Evolutionary conservation across 2,797 vertebrate species (phyloP), one percentile per base, ranked within the genome.

Genomic region (Protosalanx chinensis): DNA sequence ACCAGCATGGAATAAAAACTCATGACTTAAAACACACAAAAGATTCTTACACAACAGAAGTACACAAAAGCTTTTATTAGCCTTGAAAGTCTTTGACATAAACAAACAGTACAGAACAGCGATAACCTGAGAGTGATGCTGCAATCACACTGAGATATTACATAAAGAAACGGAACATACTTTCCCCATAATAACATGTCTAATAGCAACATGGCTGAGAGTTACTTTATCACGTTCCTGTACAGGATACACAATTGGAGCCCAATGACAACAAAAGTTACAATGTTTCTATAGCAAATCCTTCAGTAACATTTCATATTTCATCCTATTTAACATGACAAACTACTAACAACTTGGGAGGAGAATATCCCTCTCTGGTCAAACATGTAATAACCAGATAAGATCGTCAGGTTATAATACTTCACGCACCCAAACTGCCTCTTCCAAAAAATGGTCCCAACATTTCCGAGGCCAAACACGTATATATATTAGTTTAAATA

Each of bases 401-500:
- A 29, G 49, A n/a, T 56, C 16, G 65, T 67, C 65, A 4, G 49
- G n/a, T 53, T 23, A 29, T 27, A 29, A 60, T 13, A 49, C 15
- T 32, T 23, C 29, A 15, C 37, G 29, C 46, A 67, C 46, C n/a
- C 16, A 67, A 27, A 53, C 46, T 15, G 35, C 32, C n/a, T 37
- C 62, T 23, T 37, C n/a, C 6, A 51, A 56, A 51, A 56, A 51
- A 67, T 53, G 46, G 41, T 49, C 41, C 16, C 35, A 30, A 46
- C 12, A 67, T 18, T 27, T 53, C 65, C 12, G 37, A 66, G 41
- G 23, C 13, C 10, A 56, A 32, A 16, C 6, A 37, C 6, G 20
- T 18, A 49, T 29, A 67, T 67, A 67, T 67, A 67, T 67, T 67
- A 67, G 46, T 53, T 30, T 67, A 67, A 53, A 49, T 67, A 67